These are phyloP conservation scores for Harpagus bidentatus DNA, from an alignment of 2,113 vertebrate genomes.

Conservation along the genomic window DNA sequence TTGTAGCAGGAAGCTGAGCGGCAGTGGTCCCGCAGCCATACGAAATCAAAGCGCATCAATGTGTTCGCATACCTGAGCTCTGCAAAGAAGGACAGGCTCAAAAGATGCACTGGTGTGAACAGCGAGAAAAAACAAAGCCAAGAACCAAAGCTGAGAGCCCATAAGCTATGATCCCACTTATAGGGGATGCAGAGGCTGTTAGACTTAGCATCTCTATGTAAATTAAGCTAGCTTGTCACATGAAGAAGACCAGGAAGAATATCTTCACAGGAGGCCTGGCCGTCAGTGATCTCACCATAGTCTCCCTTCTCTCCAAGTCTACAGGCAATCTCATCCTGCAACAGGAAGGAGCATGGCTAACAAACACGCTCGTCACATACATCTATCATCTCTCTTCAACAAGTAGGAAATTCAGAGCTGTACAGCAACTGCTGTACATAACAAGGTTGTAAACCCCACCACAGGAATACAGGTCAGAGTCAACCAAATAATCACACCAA, in stretches of 20 bases:
- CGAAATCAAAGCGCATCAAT: conserved; percentile 83
- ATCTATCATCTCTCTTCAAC: not conserved
- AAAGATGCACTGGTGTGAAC: not conserved
- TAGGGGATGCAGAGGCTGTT: not conserved
- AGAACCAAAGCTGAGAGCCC: not conserved
- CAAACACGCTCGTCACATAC: not conserved
- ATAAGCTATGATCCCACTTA: rapidly evolving
- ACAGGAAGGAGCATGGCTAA: not conserved
- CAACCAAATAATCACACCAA: not conserved
- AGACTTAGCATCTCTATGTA: too few relatives aligned
- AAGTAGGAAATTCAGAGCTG: not conserved
- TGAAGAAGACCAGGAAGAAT: not conserved
- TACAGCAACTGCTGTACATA: not conserved
- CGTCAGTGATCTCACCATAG: not conserved
- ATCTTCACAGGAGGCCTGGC: not conserved
- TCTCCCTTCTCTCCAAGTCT: not conserved
- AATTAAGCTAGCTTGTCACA: not conserved
- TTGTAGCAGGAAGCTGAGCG: conserved; percentile 86
- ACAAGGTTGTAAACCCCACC: not conserved
- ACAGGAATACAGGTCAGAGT: not conserved
- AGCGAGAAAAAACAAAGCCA: not conserved
- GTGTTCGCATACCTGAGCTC: conserved; percentile 73
- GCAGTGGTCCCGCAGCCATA: conserved; percentile 94
- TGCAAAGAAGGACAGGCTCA: conserved; percentile 24
- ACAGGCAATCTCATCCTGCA: not conserved